phyloP scores from a whole-genome alignment of 2,797 vertebrate species.

The Oryzias sinensis region DNA sequence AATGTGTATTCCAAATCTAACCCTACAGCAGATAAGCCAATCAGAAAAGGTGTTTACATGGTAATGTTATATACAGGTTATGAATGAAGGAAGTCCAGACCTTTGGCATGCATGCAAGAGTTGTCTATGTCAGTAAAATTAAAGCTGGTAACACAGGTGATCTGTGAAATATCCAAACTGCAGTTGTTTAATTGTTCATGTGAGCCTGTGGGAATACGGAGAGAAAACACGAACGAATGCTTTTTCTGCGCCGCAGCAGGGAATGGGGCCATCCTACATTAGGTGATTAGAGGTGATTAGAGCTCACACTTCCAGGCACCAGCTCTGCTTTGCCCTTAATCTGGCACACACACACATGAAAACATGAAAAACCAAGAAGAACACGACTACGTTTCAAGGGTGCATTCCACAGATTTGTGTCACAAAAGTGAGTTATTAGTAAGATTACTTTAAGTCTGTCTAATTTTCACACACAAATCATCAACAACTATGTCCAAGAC shows the following conservation, averaged over 20 bases:
- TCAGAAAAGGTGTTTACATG: no score
- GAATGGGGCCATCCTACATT: conserved; percentile 72
- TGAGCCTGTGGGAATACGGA: conserved; percentile 45
- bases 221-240: conserved; percentile 60
- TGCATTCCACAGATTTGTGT: conserved; percentile 50
- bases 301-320: conserved; percentile 76
- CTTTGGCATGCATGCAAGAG: no score
- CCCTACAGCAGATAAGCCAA: no score
- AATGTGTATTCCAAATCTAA: no score
- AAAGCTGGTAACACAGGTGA: conserved; percentile 39
- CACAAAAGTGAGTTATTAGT: conserved; percentile 70
- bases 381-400: conserved; percentile 26
- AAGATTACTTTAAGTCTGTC: conserved; percentile 61
- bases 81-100: no score
- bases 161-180: conserved; percentile 38
- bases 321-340: conserved; percentile 61
- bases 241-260: conserved; percentile 19
- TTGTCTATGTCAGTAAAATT: conserved; percentile 1
- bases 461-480: conserved; percentile 36
- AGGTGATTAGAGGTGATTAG: conserved; percentile 75
- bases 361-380: conserved; percentile 22
- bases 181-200: conserved; percentile 27
- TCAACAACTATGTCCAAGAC: conserved; percentile 20
- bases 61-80: no score
- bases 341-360: conserved; percentile 35